Conservation (phyloP, 2,888 invertebrate genomes). For the Agrotis ipsilon region DNA sequence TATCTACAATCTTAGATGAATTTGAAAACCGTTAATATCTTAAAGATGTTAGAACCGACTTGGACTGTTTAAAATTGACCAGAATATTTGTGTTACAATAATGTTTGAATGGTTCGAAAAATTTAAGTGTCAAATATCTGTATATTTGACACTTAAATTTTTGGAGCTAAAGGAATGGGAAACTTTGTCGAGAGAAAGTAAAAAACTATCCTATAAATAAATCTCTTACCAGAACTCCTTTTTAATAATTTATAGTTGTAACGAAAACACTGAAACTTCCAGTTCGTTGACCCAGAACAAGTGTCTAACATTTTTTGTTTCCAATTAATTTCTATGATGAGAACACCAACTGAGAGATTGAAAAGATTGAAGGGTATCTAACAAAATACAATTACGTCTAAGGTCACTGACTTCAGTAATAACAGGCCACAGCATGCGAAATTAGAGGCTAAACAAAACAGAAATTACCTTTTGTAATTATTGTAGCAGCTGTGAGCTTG, state of each 20-base stretch:
- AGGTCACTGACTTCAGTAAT: constrained; percentile 50
- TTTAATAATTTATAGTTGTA: neutral
- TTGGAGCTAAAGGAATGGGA: neutral
- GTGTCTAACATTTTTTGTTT: constrained; percentile 6
- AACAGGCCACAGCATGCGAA: constrained; percentile 37
- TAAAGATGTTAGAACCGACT: no score
- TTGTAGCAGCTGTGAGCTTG: constrained; percentile 28
- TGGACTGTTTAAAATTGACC: no score
- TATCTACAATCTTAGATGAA: no score
- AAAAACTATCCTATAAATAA: no score
- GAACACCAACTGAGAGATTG: constrained; percentile 37
- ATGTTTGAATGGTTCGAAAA: no score
- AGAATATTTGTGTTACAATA: no score
- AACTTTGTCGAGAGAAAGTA: neutral
- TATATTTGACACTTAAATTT: no score
- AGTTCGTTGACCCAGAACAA: constrained; percentile 37
- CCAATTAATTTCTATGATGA: constrained; percentile 37
- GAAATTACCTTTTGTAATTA: constrained; percentile 49
- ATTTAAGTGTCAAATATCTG: no score
- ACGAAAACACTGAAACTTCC: neutral
- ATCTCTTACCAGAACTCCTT: no score
- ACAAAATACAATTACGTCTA: constrained; percentile 50
- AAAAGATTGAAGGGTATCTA: constrained; percentile 38
- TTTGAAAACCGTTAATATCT: no score
- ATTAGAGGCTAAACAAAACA: constrained; percentile 48